Percentiles rank a stretch among this genome's conserved stretches.
phyloP scores from a whole-genome alignment of 2,113 vertebrate genomes.

The Crypturellus undulatus region DNA sequence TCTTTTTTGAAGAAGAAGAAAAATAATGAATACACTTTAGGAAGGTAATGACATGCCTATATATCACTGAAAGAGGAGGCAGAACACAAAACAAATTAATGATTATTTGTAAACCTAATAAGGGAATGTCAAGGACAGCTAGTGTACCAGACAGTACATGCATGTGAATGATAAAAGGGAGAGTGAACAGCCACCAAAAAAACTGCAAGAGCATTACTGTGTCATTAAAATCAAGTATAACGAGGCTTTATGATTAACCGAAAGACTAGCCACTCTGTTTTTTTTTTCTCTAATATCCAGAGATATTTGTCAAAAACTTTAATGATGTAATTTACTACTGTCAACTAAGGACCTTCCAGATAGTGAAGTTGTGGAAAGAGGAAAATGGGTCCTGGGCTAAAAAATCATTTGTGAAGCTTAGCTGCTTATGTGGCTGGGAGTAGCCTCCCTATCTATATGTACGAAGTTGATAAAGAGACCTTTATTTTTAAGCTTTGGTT shows the following conservation, averaged over 20 bases:
- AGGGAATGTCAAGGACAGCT: slow-evolving; percentile 64
- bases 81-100: slow-evolving; percentile 70
- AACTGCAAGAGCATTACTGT: background rate
- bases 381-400: background rate
- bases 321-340: background rate
- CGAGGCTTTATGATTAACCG: background rate
- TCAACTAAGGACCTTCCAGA: background rate
- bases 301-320: background rate
- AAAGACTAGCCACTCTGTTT: background rate
- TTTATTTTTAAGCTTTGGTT: background rate
- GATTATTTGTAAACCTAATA: slow-evolving; percentile 74
- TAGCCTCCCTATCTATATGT: background rate
- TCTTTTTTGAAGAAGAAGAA: background rate
- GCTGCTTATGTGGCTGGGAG: background rate
- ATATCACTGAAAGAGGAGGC: slow-evolving; percentile 68
- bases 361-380: background rate
- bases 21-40: slow-evolving; percentile 61
- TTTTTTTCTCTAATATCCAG: background rate
- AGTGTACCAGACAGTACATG: background rate
- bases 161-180: slow-evolving; percentile 51
- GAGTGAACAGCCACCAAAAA: background rate
- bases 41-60: slow-evolving; percentile 66
- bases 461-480: background rate
- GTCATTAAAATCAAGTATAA: background rate
- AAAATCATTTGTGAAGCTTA: background rate